Evolutionary conservation across 2,113 vertebrate species (phyloP).

Genomic region (Astatoreochromis straeleni): DNA sequence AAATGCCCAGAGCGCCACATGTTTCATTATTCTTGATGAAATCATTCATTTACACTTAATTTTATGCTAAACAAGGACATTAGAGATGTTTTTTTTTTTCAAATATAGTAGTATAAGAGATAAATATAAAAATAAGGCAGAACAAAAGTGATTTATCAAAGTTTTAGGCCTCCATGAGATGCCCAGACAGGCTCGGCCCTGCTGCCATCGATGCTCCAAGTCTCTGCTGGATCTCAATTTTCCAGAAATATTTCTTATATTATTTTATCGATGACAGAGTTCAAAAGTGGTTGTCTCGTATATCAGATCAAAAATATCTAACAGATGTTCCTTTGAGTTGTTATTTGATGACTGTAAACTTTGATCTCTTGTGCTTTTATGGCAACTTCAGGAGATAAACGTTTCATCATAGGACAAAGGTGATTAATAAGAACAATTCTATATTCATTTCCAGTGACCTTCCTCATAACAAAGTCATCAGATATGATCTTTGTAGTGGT

Average conservation of each 20-base stretch:
- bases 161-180: neutral
- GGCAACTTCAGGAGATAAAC: neutral
- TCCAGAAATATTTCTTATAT: neutral
- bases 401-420: neutral
- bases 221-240: neutral
- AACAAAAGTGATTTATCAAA: neutral
- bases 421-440: neutral
- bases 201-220: neutral
- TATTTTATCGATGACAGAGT: neutral
- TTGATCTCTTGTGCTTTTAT: neutral
- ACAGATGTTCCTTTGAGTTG: neutral
- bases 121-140: neutral
- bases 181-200: neutral
- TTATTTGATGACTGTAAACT: neutral
- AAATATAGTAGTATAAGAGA: neutral
- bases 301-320: neutral
- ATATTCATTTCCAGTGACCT: neutral
- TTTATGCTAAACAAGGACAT: neutral
- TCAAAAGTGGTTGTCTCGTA: rapidly evolving
- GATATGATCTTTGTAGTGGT: neutral
- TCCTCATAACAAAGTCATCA: neutral
- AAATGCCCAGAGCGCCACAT: neutral
- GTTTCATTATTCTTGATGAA: neutral
- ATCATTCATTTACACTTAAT: neutral
- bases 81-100: rapidly evolving